These are phyloP conservation scores for Elaphurus davidianus DNA, from an alignment of 2,113 vertebrate species.

Conservation along the genomic window DNA sequence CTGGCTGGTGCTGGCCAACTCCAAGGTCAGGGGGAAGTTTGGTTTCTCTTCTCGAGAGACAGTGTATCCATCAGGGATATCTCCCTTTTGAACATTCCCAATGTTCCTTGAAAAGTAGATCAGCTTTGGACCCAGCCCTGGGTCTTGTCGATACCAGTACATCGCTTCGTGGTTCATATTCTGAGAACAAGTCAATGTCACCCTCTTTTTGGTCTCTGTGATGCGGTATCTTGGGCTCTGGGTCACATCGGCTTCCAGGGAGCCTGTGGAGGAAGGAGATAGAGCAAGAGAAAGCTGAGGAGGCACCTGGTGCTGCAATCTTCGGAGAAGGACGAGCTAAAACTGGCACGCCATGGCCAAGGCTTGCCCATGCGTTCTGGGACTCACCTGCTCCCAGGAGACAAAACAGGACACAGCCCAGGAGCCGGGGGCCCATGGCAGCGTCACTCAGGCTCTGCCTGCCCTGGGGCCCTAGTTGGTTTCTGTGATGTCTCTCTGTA, in stretches of 20 bases:
- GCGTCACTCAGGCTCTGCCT: background rate
- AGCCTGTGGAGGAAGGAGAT: background rate
- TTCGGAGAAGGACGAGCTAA: background rate
- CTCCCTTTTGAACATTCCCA: fast-evolving
- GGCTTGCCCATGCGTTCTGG: fast-evolving
- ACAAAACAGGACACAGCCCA: constrained; percentile 51
- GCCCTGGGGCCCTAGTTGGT: fast-evolving
- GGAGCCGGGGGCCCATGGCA: constrained; percentile 26
- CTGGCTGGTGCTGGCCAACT: background rate
- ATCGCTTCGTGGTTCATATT: background rate
- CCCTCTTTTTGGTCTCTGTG: background rate
- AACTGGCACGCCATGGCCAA: background rate
- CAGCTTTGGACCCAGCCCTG: background rate
- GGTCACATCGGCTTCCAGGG: constrained; percentile 15
- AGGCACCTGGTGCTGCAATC: background rate
- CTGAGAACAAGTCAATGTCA: constrained; percentile 38
- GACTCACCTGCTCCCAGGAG: constrained; percentile 71
- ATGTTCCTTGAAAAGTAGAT: constrained; percentile 14
- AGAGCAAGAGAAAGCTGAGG: background rate
- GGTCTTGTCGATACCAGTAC: constrained; percentile 54
- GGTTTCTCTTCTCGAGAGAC: background rate
- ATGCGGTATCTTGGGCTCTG: constrained; percentile 34
- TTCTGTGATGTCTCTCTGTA: background rate
- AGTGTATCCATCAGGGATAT: background rate
- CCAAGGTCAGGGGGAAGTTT: constrained; percentile 11